phyloP scores from a whole-genome alignment of 2,797 vertebrate genomes.

The Urocyon cinereoargenteus region DNA sequence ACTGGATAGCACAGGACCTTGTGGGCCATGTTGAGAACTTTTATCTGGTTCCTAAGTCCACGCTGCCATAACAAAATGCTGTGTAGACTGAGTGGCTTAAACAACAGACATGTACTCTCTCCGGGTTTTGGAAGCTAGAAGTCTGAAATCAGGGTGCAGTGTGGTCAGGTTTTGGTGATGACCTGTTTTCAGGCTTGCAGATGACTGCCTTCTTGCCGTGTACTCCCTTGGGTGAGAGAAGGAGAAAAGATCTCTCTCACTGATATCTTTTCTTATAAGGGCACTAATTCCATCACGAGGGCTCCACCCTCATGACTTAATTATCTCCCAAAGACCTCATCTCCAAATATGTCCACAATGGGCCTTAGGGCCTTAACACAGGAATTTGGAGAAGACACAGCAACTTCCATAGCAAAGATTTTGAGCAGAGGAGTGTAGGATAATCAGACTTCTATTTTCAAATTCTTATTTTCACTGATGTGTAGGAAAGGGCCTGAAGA shows the following conservation, averaged over 20 bases:
- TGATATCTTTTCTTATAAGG: background rate
- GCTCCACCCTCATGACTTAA: background rate
- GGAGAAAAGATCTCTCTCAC: background rate
- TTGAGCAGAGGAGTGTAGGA: slow-evolving; percentile 23
- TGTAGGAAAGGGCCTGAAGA: background rate
- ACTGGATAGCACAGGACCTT: background rate
- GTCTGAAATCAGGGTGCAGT: background rate
- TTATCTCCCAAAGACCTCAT: background rate
- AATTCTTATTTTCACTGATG: background rate
- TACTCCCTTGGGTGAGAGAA: background rate
- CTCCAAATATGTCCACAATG: background rate
- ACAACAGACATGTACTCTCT: background rate
- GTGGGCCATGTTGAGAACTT: background rate
- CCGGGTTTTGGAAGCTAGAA: background rate
- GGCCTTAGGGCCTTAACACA: background rate
- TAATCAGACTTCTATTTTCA: background rate
- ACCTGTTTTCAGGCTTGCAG: background rate
- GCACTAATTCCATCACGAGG: background rate
- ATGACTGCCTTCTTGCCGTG: background rate
- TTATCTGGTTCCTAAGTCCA: background rate
- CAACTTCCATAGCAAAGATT: background rate
- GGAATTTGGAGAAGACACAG: background rate
- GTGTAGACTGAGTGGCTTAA: background rate
- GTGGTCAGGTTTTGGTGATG: background rate
- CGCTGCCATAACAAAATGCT: background rate